Evolutionary conservation across 2,113 vertebrate species (phyloP).

Genomic region (Ophthalmolycus amberensis): DNA sequence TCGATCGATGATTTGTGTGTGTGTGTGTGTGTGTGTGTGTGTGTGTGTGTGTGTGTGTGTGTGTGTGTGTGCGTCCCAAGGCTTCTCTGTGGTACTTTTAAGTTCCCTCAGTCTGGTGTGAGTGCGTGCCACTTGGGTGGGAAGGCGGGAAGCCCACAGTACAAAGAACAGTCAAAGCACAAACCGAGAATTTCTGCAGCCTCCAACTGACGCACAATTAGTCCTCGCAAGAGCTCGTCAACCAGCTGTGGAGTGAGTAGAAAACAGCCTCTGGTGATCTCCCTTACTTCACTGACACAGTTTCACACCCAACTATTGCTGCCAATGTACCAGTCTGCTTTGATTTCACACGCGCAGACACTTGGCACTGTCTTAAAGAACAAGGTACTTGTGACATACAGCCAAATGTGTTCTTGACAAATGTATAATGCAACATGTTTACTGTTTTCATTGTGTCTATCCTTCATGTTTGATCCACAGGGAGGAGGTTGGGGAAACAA

Average conservation of each 20-base stretch:
- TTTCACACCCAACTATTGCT: constrained; percentile 65
- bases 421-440: constrained; percentile 80
- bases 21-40: too few species aligned
- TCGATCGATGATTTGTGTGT: constrained; percentile 67
- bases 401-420: constrained; percentile 76
- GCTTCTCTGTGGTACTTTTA: constrained; percentile 58
- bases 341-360: constrained; percentile 70
- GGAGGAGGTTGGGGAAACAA: constrained; percentile 57
- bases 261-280: constrained; percentile 67
- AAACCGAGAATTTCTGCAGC: constrained; percentile 46
- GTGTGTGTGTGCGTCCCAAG: constrained; percentile 55
- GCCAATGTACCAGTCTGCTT: constrained; percentile 72
- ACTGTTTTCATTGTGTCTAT: constrained; percentile 52
- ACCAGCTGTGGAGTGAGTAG: constrained; percentile 67
- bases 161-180: constrained; percentile 51
- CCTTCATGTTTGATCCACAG: constrained; percentile 46
- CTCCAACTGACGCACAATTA: constrained; percentile 66
- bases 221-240: constrained; percentile 58
- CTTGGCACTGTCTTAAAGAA: constrained; percentile 75
- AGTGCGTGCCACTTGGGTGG: constrained; percentile 63
- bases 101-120: constrained; percentile 49
- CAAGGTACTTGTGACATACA: constrained; percentile 72
- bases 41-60: too few species aligned
- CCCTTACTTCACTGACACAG: constrained; percentile 74
- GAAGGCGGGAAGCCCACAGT: constrained; percentile 43